phyloP scores from a whole-genome alignment of 2,113 vertebrate genomes.

The Oreochromis niloticus region DNA sequence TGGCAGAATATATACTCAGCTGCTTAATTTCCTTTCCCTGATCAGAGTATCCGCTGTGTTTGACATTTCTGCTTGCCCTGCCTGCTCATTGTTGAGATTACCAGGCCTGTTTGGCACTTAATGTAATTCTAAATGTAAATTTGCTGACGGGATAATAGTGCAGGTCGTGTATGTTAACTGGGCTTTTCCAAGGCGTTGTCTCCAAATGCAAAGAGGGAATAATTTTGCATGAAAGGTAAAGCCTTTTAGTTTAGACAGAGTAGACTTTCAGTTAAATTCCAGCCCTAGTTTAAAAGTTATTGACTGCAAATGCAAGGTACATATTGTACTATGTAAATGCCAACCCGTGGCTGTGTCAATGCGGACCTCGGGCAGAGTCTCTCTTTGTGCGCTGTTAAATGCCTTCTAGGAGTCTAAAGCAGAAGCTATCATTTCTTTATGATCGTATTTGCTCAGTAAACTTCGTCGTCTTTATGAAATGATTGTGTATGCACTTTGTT shows the following conservation, averaged over 20 bases:
- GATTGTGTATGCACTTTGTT: background rate
- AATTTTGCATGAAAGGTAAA: background rate
- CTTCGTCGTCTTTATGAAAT: background rate
- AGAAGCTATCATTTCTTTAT: background rate
- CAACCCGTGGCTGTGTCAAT: conserved; percentile 15
- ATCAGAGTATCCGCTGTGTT: background rate
- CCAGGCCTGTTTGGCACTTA: background rate
- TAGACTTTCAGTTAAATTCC: background rate
- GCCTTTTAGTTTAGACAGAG: background rate
- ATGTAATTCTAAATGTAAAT: background rate
- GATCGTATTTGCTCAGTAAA: background rate
- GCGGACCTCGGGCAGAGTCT: conserved; percentile 25
- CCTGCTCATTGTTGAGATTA: background rate
- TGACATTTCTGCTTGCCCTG: background rate
- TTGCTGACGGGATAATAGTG: background rate
- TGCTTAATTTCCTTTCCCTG: background rate
- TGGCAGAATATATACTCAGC: background rate
- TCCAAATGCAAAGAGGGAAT: background rate
- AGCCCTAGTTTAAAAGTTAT: background rate
- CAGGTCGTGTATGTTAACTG: background rate
- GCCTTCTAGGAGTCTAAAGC: background rate
- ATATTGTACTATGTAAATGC: background rate
- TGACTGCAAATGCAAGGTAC: background rate
- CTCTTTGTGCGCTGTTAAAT: conserved; percentile 4
- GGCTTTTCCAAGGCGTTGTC: conserved; percentile 14